Evolutionary conservation across 2,888 invertebrate genomes (phyloP), one percentile per base, ranked within the genome.

Genomic region (Brachyptera putata): DNA sequence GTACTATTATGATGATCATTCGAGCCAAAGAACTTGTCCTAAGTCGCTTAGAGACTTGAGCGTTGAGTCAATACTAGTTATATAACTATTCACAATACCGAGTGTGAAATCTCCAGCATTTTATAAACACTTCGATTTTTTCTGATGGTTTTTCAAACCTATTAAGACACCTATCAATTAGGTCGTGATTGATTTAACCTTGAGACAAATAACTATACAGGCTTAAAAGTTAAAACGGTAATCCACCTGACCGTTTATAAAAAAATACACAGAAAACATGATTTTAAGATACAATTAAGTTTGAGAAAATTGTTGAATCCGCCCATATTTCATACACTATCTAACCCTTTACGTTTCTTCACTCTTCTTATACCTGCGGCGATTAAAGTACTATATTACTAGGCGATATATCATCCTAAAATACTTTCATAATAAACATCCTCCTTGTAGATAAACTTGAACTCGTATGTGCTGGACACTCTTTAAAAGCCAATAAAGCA

Each of bases 131-230:
- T n/a, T n/a, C n/a, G n/a, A 30, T 30, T 5, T 30, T 30, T 30
- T 30, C 30, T 30, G 30, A 46, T 24, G 46, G 22, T 46, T 24
- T 46, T 46, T 30, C 5, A 30, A 30, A 7, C 13, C 46, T 21
- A 46, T 46, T 46, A 21, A 21, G 46, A 46, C 46, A 46, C 21
- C 46, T 46, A 46, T 21, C 46, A 46, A 46, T 46, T 46, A 24
- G 46, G n/a, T 46, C 46, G 46, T 46, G 46, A 46, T 21, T 22
- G 24, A 21, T 13, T 9, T 13, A 24, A 24, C 46, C 46, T 46
- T 46, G 46, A 16, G 46, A 46, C 46, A n/a, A 46, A 46, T 46
- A 2, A 4, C 9, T 13, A 18, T n/a, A n/a, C n/a, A n/a, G n/a
- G n/a, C n/a, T n/a, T n/a, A n/a, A n/a, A n/a, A 21, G 22, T 46